These are phyloP conservation scores for Graptemys geographica DNA, from an alignment of 2,797 vertebrate genomes.

Conservation along the genomic window DNA sequence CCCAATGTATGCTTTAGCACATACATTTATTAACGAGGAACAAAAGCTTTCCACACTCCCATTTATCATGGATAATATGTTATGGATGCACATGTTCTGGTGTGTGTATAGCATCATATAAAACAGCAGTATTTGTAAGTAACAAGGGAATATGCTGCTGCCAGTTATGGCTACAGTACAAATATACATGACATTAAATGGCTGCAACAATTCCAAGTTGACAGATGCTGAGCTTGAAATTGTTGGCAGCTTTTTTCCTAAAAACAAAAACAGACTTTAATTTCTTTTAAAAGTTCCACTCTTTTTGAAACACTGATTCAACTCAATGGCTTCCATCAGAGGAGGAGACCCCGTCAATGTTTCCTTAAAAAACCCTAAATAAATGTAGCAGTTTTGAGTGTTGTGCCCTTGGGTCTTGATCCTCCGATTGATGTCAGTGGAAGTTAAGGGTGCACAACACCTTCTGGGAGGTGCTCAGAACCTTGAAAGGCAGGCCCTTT, in stretches of 20 bases:
- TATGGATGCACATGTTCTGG: fast-evolving
- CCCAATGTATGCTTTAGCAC: neutral
- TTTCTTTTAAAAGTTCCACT: neutral
- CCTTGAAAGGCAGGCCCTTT: neutral
- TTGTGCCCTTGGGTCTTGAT: neutral
- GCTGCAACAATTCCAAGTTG: neutral
- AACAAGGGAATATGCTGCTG: neutral
- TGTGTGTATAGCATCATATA: neutral
- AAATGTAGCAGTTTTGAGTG: neutral
- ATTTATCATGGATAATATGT: slow-evolving; percentile 21
- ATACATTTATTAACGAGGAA: neutral
- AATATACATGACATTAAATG: neutral
- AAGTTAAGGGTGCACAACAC: neutral
- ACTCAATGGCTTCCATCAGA: neutral
- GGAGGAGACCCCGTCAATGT: neutral
- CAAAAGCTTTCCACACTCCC: neutral
- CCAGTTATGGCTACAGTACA: neutral
- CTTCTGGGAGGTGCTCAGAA: neutral
- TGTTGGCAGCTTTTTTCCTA: neutral
- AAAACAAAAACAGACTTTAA: neutral
- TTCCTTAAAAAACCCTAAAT: neutral
- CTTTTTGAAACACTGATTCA: neutral
- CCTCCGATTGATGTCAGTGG: neutral
- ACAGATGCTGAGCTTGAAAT: neutral
- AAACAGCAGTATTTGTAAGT: neutral